Evolutionary conservation across 2,888 invertebrate species (phyloP).

Genomic region (Syritta pipiens): DNA sequence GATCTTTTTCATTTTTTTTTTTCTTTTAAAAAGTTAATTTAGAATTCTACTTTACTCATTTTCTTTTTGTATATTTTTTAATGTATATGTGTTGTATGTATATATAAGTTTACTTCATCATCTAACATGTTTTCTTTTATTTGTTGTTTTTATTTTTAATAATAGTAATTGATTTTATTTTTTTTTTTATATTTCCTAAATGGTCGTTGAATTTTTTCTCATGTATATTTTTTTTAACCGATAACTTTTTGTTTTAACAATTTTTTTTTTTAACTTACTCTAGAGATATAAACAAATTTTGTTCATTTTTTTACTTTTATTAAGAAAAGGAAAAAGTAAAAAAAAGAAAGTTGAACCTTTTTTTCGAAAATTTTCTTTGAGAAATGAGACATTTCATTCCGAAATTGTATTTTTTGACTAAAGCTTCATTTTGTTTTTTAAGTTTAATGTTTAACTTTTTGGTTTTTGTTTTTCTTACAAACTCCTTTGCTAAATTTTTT

Average conservation of each 20-base stretch:
- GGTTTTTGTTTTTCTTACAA: conserved; percentile 28
- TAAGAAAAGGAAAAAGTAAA: neutral
- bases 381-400: neutral
- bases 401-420: conserved; percentile 36
- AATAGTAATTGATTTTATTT: conserved; percentile 60
- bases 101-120: conserved; percentile 40
- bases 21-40: conserved; percentile 63
- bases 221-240: conserved; percentile 53
- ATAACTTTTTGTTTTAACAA: conserved; percentile 7
- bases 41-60: conserved; percentile 63
- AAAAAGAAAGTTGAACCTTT: conserved; percentile 5
- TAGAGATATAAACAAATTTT: conserved; percentile 46
- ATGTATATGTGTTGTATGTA: conserved; percentile 33
- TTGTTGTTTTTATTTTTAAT: conserved; percentile 38
- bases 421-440: conserved; percentile 15
- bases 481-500: conserved; percentile 1
- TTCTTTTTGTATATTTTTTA: conserved; percentile 36
- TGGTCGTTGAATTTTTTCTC: conserved; percentile 68
- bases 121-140: no score
- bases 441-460: conserved; percentile 53
- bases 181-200: conserved; percentile 64
- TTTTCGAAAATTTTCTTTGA: conserved; percentile 10
- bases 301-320: conserved; percentile 4
- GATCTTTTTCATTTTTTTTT: conserved; percentile 4
- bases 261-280: conserved; percentile 39